Percentiles rank a stretch among this genome's conserved stretches.
These are phyloP conservation scores for Parnassius mnemosyne DNA, from an alignment of 2,888 invertebrate genomes.

Conservation along the genomic window DNA sequence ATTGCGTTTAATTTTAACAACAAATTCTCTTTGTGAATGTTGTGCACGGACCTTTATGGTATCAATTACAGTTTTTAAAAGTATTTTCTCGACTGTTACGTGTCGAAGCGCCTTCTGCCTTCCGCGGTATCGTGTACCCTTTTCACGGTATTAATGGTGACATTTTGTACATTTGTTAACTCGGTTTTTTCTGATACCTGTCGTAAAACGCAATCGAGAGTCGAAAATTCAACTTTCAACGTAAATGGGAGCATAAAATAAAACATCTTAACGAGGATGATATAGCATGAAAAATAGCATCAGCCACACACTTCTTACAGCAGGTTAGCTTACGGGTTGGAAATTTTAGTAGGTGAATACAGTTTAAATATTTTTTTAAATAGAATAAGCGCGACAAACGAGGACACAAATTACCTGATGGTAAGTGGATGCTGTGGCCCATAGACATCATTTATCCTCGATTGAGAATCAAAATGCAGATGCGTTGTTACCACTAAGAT, in stretches of 20 bases:
- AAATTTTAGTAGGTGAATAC: no score
- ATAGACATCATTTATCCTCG: no score
- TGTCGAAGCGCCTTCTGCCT: constrained; percentile 26
- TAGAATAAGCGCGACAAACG: no score
- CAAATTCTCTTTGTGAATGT: not conserved
- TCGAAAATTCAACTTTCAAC: constrained; percentile 3
- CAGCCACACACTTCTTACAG: no score
- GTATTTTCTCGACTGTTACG: constrained; percentile 30
- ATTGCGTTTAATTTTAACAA: no score
- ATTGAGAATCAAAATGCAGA: no score
- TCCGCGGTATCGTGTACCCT: constrained; percentile 36
- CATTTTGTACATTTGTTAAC: constrained; percentile 29
- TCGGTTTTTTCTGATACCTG: constrained; percentile 26
- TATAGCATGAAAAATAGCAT: not conserved
- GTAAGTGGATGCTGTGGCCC: no score
- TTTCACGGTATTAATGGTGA: constrained; percentile 38
- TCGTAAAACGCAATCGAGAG: constrained; percentile 8
- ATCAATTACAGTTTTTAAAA: constrained; percentile 18
- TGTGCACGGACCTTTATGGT: constrained; percentile 14
- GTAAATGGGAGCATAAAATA: not conserved
- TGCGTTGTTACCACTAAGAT: no score
- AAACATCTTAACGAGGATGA: not conserved
- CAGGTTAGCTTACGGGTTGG: no score
- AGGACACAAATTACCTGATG: no score
- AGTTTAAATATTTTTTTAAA: no score